Evolutionary conservation across 1,140 invertebrate species (phyloP).

Genomic region (Venustaconcha ellipsiformis): DNA sequence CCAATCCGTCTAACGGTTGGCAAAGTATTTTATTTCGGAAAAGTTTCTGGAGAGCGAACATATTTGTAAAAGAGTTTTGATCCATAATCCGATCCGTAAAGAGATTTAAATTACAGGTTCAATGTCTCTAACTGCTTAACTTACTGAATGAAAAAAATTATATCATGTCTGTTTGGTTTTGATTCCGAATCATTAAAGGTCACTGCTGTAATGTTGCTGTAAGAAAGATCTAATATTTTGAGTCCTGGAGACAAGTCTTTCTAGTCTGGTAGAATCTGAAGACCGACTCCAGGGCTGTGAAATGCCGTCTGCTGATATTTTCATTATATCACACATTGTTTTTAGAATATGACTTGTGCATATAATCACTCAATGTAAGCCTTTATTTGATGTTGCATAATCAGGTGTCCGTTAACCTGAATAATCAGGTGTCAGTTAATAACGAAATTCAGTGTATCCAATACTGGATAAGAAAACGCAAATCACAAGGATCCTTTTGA

Average conservation of each 20-base stretch:
- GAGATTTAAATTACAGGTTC: conserved; percentile 20
- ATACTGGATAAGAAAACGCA: too few species aligned
- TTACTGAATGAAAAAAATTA: conserved; percentile 10
- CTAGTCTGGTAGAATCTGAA: background rate
- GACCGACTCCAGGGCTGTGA: conserved; percentile 9
- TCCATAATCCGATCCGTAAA: conserved; percentile 4
- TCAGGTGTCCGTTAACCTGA: too few species aligned
- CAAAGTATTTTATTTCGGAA: conserved; percentile 14
- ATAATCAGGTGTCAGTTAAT: too few species aligned
- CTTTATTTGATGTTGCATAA: too few species aligned
- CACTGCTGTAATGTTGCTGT: conserved; percentile 15
- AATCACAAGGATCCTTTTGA: too few species aligned
- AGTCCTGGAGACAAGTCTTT: conserved; percentile 2
- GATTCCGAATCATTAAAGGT: conserved; percentile 9
- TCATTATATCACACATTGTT: background rate
- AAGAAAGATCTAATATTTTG: conserved; percentile 12
- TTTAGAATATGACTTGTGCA: too few species aligned
- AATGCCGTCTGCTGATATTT: background rate
- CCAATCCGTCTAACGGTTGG: conserved; percentile 2
- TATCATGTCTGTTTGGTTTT: conserved; percentile 14
- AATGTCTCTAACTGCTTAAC: conserved; percentile 4
- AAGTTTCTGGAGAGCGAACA: conserved; percentile 8
- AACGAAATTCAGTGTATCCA: too few species aligned
- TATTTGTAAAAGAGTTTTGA: conserved; percentile 20
- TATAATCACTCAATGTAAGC: too few species aligned